Conservation (phyloP, 2,113 vertebrate species). For the Redunca redunca region DNA sequence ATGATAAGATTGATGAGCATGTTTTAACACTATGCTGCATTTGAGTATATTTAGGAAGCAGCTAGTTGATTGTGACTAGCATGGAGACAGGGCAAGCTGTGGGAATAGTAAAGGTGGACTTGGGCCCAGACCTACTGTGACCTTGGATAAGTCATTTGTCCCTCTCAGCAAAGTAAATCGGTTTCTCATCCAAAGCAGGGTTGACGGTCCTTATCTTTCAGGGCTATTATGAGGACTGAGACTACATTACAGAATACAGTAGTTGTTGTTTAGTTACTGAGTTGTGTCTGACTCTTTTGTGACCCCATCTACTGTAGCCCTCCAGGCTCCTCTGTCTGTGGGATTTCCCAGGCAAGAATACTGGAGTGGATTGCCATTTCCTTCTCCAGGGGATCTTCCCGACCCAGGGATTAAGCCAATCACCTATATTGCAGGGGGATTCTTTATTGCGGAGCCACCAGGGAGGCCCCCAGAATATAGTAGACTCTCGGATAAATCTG, state of each 20-base stretch:
- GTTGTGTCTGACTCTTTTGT: neutral
- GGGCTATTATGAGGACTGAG: neutral
- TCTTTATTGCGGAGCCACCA: neutral
- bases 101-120: neutral
- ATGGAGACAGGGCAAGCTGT: neutral
- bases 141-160: neutral
- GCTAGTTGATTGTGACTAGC: neutral
- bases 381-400: neutral
- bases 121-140: neutral
- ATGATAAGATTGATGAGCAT: neutral
- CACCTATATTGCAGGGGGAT: neutral
- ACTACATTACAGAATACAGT: neutral
- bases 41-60: neutral
- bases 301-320: neutral
- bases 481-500: neutral
- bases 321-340: neutral
- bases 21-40: neutral
- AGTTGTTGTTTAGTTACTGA: neutral
- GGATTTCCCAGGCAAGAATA: neutral
- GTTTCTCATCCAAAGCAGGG: neutral
- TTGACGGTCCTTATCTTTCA: neutral
- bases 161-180: neutral
- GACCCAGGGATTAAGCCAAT: neutral
- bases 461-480: neutral
- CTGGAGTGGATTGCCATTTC: neutral